phyloP scores from a whole-genome alignment of 1,140 invertebrate species.

The Ceratoteleas bidentatus region DNA sequence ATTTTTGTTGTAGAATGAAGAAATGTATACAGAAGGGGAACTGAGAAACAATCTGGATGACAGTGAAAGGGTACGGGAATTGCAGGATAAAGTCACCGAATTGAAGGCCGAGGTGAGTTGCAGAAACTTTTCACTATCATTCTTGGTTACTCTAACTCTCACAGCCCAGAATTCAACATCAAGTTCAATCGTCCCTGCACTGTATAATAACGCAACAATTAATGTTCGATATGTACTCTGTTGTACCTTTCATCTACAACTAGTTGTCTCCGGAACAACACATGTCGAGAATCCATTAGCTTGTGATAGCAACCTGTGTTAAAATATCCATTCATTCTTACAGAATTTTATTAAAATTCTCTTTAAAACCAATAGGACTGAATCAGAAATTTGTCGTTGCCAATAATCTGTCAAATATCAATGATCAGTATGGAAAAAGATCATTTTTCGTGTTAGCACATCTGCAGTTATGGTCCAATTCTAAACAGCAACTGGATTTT shows the following conservation, averaged over 20 bases:
- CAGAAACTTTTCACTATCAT: neutral
- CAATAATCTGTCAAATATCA: no score
- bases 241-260: neutral
- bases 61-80: constrained; percentile 91
- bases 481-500: no score
- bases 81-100: constrained; percentile 95
- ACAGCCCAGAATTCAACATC: neutral
- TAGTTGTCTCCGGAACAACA: no score
- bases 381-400: no score
- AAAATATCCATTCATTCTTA: no score
- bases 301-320: no score
- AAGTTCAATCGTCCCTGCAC: constrained; percentile 16
- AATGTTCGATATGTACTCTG: constrained; percentile 16
- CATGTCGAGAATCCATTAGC: no score
- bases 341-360: no score
- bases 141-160: neutral
- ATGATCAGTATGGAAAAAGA: no score
- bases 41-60: constrained; percentile 90
- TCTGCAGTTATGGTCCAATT: no score
- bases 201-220: constrained; percentile 38
- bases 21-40: constrained; percentile 94
- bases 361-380: no score
- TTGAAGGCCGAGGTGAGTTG: constrained; percentile 93
- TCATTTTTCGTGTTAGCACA: no score
- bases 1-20: constrained; percentile 88